Conservation (phyloP, 1,140 invertebrate species). For the Sarcophaga peregrina region DNA sequence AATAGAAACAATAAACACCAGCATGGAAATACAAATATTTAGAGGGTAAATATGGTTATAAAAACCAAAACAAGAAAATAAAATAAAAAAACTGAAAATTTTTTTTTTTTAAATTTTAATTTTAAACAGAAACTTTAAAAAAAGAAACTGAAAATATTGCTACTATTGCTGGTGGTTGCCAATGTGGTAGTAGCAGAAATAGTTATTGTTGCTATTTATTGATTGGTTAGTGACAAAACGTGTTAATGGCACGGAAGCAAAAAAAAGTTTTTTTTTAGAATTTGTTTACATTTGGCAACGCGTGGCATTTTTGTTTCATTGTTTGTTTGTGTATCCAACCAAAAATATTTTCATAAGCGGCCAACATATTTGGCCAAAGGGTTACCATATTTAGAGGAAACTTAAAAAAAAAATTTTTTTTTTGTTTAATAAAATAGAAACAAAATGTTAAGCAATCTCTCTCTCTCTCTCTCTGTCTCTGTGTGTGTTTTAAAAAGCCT, state of each 20-base stretch:
- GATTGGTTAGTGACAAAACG: not conserved
- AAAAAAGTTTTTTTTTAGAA: not conserved
- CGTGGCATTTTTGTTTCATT: slow-evolving; percentile 12
- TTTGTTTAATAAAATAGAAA: too few species aligned
- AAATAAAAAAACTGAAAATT: too few species aligned
- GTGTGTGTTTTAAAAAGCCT: too few species aligned
- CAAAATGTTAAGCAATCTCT: too few species aligned
- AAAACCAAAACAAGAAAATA: not conserved
- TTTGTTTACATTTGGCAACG: slow-evolving; percentile 28
- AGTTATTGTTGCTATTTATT: not conserved
- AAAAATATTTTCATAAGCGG: not conserved
- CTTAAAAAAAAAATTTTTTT: too few species aligned
- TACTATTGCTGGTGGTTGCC: too few species aligned
- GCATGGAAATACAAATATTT: not conserved
- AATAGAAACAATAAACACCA: too few species aligned
- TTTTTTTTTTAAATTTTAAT: too few species aligned
- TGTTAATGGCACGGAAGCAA: slow-evolving; percentile 30
- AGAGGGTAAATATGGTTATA: not conserved
- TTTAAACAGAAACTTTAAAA: not conserved
- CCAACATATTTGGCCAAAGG: not conserved
- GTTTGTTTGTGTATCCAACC: not conserved
- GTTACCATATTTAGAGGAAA: not conserved
- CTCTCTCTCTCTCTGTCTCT: too few species aligned
- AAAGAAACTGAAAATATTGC: not conserved
- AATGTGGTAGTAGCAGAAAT: not conserved